Evolutionary conservation across 2,888 invertebrate species (phyloP).

Genomic region (Ceraclea dissimilis): DNA sequence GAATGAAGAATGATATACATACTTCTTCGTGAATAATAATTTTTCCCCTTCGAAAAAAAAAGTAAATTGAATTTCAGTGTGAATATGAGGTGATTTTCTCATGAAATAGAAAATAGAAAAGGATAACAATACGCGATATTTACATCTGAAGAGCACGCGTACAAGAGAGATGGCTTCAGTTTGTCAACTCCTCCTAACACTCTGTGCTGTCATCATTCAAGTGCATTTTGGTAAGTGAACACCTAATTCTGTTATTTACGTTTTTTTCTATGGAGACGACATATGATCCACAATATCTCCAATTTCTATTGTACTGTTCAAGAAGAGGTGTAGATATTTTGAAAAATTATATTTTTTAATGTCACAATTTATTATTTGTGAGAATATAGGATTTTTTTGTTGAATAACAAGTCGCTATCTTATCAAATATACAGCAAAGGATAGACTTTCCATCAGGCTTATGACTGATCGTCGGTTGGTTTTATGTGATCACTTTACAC

Average conservation of each 20-base stretch:
- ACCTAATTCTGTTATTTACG: neutral
- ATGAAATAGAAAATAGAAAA: neutral
- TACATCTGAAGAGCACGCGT: neutral
- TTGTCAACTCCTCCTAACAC: neutral
- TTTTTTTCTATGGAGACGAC: no score
- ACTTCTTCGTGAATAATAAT: neutral
- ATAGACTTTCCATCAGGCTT: no score
- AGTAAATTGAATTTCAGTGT: constrained; percentile 1
- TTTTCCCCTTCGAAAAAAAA: neutral
- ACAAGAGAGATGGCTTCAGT: neutral
- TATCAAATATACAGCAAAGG: no score
- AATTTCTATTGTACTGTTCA: no score
- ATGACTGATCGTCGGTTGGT: no score
- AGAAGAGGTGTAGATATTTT: no score
- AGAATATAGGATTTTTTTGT: no score
- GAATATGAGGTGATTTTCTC: neutral
- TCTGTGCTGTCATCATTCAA: neutral
- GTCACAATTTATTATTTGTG: no score
- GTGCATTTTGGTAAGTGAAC: constrained; percentile 1
- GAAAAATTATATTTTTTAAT: no score
- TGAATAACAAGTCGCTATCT: no score
- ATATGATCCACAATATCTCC: no score
- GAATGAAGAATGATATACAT: neutral
- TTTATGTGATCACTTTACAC: no score
- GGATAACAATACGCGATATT: neutral